A percentile compares a stretch with the other conserved stretches of the same genome.
Conservation (phyloP, 2,888 invertebrate genomes). For the Tipula helvola region DNA sequence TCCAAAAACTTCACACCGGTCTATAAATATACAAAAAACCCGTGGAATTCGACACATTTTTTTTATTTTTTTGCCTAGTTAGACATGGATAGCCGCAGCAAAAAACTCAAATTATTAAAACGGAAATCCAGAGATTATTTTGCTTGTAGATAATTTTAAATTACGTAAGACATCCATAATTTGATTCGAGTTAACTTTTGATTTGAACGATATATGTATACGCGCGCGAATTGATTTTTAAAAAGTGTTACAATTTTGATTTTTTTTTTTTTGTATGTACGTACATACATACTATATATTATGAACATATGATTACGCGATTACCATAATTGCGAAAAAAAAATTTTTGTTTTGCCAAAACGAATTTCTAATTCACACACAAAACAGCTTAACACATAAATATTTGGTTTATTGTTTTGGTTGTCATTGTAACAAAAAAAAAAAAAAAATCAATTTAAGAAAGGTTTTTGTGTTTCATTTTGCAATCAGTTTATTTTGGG, state of each 20-base stretch:
- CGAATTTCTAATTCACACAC: not conserved
- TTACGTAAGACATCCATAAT: not conserved
- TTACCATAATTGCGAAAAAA: not conserved
- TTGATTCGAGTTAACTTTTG: not conserved
- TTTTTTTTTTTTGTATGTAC: not conserved
- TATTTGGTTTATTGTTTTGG: not conserved
- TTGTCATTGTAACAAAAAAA: not conserved
- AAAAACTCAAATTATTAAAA: not conserved
- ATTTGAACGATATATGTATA: not conserved
- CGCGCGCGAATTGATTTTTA: not conserved
- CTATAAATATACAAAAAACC: not conserved
- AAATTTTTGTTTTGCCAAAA: not conserved
- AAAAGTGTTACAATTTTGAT: not conserved
- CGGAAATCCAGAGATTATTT: not conserved
- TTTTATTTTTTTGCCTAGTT: not conserved
- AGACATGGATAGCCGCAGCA: not conserved
- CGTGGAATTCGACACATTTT: not conserved
- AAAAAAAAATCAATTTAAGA: not conserved
- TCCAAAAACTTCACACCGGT: no score
- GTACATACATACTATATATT: not conserved
- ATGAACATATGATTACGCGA: not conserved
- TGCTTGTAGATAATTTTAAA: not conserved
- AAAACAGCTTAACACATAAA: not conserved
- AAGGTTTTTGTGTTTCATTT: not conserved
- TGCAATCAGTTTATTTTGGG: not conserved